Evolutionary conservation across 2,113 vertebrate species (phyloP).

Genomic region (Cygnus buccinator): DNA sequence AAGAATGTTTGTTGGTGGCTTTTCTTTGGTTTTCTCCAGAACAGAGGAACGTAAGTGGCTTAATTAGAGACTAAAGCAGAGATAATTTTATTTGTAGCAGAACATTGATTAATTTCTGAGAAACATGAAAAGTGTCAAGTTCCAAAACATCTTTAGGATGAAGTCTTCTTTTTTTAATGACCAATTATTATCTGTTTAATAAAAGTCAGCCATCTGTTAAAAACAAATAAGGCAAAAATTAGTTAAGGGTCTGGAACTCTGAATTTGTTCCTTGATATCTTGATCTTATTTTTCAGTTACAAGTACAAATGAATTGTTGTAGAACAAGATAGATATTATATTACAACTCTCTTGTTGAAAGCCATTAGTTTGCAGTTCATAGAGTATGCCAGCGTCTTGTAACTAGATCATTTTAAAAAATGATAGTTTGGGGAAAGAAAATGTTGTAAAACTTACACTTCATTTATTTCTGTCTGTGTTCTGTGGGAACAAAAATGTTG

Average conservation of each 20-base stretch:
- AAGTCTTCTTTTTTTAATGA: background rate
- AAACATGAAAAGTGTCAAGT: background rate
- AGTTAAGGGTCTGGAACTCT: background rate
- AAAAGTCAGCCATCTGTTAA: background rate
- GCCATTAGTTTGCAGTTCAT: background rate
- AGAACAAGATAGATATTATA: background rate
- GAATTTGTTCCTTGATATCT: background rate
- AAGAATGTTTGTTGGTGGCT: background rate
- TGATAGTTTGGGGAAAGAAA: background rate
- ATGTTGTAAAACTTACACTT: background rate
- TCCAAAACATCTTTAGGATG: background rate
- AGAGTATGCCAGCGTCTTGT: background rate
- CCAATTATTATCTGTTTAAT: background rate
- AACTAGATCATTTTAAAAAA: background rate
- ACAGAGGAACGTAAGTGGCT: slow-evolving; percentile 1
- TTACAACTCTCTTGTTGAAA: background rate
- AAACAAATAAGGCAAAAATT: background rate
- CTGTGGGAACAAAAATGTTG: too few species aligned
- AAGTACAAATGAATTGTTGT: background rate
- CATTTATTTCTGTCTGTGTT: background rate
- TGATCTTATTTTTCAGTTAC: background rate
- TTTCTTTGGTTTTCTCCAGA: background rate
- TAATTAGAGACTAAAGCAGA: background rate
- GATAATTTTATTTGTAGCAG: background rate
- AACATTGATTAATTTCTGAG: background rate